Evolutionary conservation across 2,113 vertebrate species (phyloP).

Genomic region (Scomber scombrus): DNA sequence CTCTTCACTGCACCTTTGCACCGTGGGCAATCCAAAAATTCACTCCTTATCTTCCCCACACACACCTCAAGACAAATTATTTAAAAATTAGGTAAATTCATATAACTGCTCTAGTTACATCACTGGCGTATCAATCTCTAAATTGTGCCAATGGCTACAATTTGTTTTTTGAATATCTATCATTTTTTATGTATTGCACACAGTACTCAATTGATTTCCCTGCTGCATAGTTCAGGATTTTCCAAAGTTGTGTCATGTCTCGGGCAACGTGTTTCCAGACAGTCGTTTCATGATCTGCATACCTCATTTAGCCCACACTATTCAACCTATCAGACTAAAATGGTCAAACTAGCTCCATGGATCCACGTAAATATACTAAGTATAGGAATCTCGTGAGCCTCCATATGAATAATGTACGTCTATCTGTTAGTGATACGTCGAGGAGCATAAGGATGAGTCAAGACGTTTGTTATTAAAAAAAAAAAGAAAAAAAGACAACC

Average conservation of each 20-base stretch:
- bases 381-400: too few species aligned
- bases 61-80: neutral
- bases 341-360: neutral
- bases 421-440: neutral
- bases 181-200: neutral
- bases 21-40: too few species aligned
- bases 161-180: neutral
- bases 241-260: conserved; percentile 15
- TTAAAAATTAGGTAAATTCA: too few species aligned
- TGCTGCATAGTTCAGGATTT: neutral
- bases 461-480: too few species aligned
- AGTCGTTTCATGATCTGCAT: neutral
- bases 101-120: neutral
- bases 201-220: conserved; percentile 30
- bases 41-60: neutral
- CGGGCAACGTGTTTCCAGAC: conserved; percentile 9
- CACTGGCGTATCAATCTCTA: neutral
- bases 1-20: neutral
- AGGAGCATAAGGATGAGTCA: neutral
- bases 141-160: neutral
- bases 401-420: too few species aligned
- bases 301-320: neutral
- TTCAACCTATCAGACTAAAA: neutral
- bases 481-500: too few species aligned
- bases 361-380: too few species aligned